These are phyloP conservation scores for Lymantria dispar DNA, from an alignment of 2,888 invertebrate species.

Conservation along the genomic window DNA sequence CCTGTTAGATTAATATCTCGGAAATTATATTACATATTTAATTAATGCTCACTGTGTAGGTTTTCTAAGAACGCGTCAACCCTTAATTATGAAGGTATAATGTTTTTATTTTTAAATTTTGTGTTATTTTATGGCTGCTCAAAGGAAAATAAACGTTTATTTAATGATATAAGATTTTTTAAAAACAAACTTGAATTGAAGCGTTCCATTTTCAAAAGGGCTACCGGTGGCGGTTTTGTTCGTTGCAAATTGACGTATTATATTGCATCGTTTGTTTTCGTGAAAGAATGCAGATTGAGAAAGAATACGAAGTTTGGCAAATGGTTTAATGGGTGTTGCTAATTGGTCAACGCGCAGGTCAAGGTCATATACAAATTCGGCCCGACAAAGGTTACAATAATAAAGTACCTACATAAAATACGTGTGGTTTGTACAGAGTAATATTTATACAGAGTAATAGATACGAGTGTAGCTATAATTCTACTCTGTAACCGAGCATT, in stretches of 20 bases:
- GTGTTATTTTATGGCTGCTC: background rate
- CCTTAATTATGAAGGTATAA: background rate
- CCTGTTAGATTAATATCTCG: conserved; percentile 21
- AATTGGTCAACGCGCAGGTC: conserved; percentile 68
- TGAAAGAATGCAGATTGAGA: conserved; percentile 69
- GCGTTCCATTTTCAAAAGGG: conserved; percentile 57
- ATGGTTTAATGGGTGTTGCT: conserved; percentile 72
- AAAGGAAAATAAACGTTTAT: conserved; percentile 17
- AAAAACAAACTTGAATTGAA: conserved; percentile 23
- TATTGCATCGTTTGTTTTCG: conserved; percentile 66
- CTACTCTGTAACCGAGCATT: conserved; percentile 56
- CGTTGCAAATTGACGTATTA: conserved; percentile 68
- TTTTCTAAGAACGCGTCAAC: background rate
- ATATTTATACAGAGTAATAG: conserved; percentile 14
- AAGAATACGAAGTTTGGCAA: conserved; percentile 54
- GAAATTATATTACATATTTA: conserved; percentile 3
- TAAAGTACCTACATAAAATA: conserved; percentile 9
- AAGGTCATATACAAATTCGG: conserved; percentile 46
- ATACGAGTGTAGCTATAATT: conserved; percentile 29
- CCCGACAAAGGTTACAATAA: conserved; percentile 18
- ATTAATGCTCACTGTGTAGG: background rate
- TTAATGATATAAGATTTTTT: background rate
- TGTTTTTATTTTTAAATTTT: background rate
- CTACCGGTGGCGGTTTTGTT: conserved; percentile 60
- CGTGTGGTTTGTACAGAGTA: conserved; percentile 24